Evolutionary conservation across 2,888 invertebrate species (phyloP), one percentile per base, ranked within the genome.

Genomic region (Andrena chrysosceles): DNA sequence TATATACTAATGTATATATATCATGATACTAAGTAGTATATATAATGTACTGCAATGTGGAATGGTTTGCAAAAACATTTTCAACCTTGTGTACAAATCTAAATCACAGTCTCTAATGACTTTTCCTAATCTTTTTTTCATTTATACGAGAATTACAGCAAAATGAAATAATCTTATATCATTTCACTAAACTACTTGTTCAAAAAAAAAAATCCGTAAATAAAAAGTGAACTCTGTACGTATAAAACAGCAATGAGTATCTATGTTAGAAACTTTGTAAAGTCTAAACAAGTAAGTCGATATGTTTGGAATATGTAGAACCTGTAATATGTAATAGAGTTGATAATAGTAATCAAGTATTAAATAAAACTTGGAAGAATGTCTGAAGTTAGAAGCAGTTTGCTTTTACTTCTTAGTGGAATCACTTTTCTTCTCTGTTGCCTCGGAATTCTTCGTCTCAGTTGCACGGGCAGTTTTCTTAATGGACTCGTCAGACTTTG

Each of bases 31-130:
- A 42, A 42, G 42, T 42, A 54, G 56, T 77, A 75, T 52, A 69
- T 69, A 60, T 81, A 64, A 48, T 70, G 16, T 52, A 64, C 23
- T 7, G 52, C 20, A 56, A 77, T 49, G 72, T 75, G 72, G 60
- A 80, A 83, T 79, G 74, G 64, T 86, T 77, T 88, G 59, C 72
- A 80, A 84, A 85, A 88, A 84, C 67, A 87, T 69, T 86, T 76
- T 89, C 77, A 86, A 89, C 79, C 84, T 87, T 88, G 89, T 90
- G 77, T 90, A 90, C 83, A 91, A 76, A 81, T 83, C 84, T 85
- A 85, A 85, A 90, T 89, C 89, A 90, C 86, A 89, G 84, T 87
- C 77, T 68, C 83, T 84, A 89, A 85, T 68, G 75, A 59, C 84
- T 59, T 73, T 77, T 66, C 64, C 77, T 69, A 78, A 52, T 20